A percentile compares a stretch with the other conserved stretches of the same genome.
Evolutionary conservation across 2,797 vertebrate genomes (phyloP).

Genomic region (Leuciscus waleckii): DNA sequence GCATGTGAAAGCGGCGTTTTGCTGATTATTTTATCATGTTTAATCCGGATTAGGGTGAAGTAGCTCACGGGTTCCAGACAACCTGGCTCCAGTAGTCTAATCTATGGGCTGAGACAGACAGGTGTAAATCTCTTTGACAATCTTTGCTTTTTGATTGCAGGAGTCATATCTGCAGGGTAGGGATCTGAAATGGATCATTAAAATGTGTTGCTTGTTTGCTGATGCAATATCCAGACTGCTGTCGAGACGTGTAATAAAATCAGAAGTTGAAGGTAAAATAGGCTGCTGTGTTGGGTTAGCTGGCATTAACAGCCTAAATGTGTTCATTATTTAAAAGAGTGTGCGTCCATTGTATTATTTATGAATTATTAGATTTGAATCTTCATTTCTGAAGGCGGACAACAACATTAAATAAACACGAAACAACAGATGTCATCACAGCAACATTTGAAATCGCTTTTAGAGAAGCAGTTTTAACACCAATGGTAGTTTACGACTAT

Average conservation of each 20-base stretch:
- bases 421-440: no score
- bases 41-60: constrained; percentile 76
- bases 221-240: background rate
- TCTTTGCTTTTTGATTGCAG: constrained; percentile 72
- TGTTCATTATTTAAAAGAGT: background rate
- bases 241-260: constrained; percentile 32
- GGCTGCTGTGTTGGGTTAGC: background rate
- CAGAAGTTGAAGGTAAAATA: constrained; percentile 7
- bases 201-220: constrained; percentile 17
- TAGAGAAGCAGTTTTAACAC: background rate
- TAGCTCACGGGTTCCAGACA: constrained; percentile 89
- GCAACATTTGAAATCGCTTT: background rate
- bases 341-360: background rate
- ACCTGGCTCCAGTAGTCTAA: constrained; percentile 93
- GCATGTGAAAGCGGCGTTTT: constrained; percentile 73
- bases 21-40: constrained; percentile 81
- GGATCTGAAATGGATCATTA: constrained; percentile 26
- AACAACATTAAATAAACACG: background rate
- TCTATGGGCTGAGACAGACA: constrained; percentile 91
- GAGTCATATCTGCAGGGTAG: constrained; percentile 33
- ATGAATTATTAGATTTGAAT: background rate
- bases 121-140: constrained; percentile 95
- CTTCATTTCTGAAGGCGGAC: background rate
- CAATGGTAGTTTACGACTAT: background rate
- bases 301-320: background rate